Conservation (phyloP, 2,797 vertebrate species). For the Choloepus didactylus region DNA sequence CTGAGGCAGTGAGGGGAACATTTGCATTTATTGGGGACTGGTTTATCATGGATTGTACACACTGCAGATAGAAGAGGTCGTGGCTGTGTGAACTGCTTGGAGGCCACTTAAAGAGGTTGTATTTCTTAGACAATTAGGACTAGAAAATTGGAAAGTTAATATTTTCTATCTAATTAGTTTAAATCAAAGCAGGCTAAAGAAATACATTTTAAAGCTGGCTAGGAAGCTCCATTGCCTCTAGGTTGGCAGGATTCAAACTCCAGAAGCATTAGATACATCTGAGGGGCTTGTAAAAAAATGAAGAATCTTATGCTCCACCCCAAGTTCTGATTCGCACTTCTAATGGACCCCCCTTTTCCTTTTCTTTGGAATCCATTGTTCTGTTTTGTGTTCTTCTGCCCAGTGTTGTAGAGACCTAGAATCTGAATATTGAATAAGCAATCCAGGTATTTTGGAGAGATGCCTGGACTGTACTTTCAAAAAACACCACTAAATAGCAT, state of each 20-base stretch:
- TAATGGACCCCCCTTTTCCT: no score
- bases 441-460: constrained; percentile 25
- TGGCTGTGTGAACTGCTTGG: not conserved
- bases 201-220: not conserved
- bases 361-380: no score
- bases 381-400: no score
- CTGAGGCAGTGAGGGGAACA: not conserved
- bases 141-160: constrained; percentile 39
- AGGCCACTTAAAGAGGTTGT: constrained; percentile 42
- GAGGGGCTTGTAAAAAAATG: not conserved
- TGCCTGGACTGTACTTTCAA: constrained; percentile 18
- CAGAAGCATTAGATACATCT: not conserved
- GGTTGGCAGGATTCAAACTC: not conserved
- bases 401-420: not conserved
- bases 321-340: not conserved
- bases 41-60: not conserved
- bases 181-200: constrained; percentile 14
- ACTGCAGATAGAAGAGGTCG: constrained; percentile 17
- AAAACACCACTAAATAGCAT: constrained; percentile 42
- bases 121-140: constrained; percentile 65
- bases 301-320: not conserved
- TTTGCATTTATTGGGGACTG: not conserved
- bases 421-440: constrained; percentile 21
- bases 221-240: not conserved
- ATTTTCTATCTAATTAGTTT: constrained; percentile 50